Base-by-base conservation (phyloP, 2,113 vertebrate species). In the Nycticebus coucang region DNA sequence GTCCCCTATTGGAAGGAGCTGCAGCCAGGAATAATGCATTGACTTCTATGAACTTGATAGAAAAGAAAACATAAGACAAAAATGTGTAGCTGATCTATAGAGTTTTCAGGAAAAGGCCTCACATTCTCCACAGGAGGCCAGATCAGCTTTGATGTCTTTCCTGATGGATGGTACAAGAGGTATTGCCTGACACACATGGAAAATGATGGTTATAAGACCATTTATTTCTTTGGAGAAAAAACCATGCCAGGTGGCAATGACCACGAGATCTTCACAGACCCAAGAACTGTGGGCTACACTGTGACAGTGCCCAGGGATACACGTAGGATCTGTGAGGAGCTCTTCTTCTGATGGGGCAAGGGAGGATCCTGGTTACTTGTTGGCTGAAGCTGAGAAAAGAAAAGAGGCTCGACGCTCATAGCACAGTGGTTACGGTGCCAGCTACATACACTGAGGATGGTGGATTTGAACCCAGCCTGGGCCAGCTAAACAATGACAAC, bases 171-270 rank as follows among this genome's bases (percentile, higher is more conserved):
- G 99, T 99, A 99, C 95, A 99, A 99, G 97, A 98, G 99, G n/a
- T 99, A 99, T 96, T 99, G 99, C 97, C 98, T 99, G 96, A 98
- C 97, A 80, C 98, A 99, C 0, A 95, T 99, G 62, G 98, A 99
- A 90, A 88, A 98, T 1, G 99, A 99, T 28, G 97, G 98, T n/a
- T 99, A 98, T 91, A 92, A 99, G 78, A 98, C 98, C 87, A 98
- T 99, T 82, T 99, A 99, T 97, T 99, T 99, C 98, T 99, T 99
- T 66, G 99, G 99, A 68, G 99, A 99, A 94, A 99, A 99, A 98
- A 99, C 99, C 37, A 99, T 82, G 3, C 97, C 99, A 99, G 99
- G 99, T 5, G 99, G 99, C 89, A 99, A 99, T 2, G 99, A 99
- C 98, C 98, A 99, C 28, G 99, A 99, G 98, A 99, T 99, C 94